Evolutionary conservation across 2,888 invertebrate species (phyloP).

Genomic region (Melanargia galathea): DNA sequence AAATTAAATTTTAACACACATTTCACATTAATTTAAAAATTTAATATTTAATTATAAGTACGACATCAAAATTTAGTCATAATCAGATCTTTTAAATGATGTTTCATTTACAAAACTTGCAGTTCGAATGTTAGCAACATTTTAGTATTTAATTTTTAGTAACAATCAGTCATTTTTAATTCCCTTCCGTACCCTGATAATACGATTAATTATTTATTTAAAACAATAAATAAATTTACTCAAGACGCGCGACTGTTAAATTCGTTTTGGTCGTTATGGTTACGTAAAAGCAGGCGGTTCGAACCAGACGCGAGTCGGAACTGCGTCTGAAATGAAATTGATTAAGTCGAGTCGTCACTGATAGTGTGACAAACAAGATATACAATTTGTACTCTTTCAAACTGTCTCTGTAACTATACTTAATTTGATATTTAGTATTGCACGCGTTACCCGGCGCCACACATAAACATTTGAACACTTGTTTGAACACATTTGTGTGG

Average conservation of each 20-base stretch:
- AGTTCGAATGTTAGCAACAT: not conserved
- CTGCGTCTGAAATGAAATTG: slow-evolving; percentile 16
- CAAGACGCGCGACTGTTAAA: not conserved
- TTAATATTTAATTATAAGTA: not conserved
- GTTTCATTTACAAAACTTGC: not conserved
- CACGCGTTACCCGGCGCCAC: too few species aligned
- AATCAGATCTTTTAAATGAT: not conserved
- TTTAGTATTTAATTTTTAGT: not conserved
- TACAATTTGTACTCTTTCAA: too few species aligned
- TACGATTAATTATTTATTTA: not conserved
- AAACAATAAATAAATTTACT: not conserved
- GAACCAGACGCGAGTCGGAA: slow-evolving; percentile 51
- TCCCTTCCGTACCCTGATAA: slow-evolving; percentile 4
- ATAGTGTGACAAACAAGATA: not conserved
- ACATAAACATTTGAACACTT: too few species aligned
- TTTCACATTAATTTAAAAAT: too few species aligned
- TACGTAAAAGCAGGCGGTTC: slow-evolving; percentile 49
- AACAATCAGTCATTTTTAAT: not conserved
- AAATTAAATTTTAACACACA: not conserved
- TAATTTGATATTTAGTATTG: not conserved
- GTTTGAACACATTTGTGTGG: too few species aligned
- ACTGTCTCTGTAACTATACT: not conserved
- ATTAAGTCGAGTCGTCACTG: slow-evolving; percentile 6
- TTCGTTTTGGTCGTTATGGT: slow-evolving; percentile 12
- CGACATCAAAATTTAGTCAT: not conserved